Evolutionary conservation across 1,140 invertebrate genomes (phyloP), one percentile per base, ranked within the genome.

Genomic region (Scylla paramamosain): DNA sequence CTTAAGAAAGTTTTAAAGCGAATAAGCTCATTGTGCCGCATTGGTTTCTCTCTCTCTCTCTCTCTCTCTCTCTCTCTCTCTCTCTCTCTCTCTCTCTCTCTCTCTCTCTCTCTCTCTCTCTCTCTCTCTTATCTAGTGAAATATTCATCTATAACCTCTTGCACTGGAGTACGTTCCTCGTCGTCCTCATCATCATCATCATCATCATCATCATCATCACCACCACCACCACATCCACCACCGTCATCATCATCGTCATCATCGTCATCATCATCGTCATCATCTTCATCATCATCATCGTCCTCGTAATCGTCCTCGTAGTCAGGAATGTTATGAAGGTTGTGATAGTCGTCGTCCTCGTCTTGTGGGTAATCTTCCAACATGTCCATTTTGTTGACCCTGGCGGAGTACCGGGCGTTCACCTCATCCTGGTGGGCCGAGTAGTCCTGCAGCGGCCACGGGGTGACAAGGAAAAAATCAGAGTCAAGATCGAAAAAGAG

Each of bases 181-280:
- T 93, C 92, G 20, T 93, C 84, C 6, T 93, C 92, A 20, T 93
- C 82, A 12, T 86, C 92, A 25, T 93, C 92, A 86, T 93, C 92
- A 48, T 59, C 77, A 0, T 52, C 67, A 0, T 29, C 59, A 59
- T 16, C 59, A 39, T 32, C 59, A 32, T 32, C 32, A 31, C 87
- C 87, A 28, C 87, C 87, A 28, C 87, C 87, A 10, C 25, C 87
- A 28, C 39, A n/a, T 14, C 48, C 89, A n/a, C 46, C 89, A 52
- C 25, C 39, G 8, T 28, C 89, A 59, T 77, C 92, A 29, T 88
- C 92, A 4, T 88, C 92, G 16, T 93, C 92, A 25, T 93, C 92
- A 25, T 93, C 92, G 4, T 87, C 92, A 45, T 93, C 84, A 12
- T 59, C 28, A 10, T 93, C 92, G 31, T 86, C 92, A 16, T 93